phyloP scores from a whole-genome alignment of 2,113 vertebrate genomes.

The Arizona elegans region DNA sequence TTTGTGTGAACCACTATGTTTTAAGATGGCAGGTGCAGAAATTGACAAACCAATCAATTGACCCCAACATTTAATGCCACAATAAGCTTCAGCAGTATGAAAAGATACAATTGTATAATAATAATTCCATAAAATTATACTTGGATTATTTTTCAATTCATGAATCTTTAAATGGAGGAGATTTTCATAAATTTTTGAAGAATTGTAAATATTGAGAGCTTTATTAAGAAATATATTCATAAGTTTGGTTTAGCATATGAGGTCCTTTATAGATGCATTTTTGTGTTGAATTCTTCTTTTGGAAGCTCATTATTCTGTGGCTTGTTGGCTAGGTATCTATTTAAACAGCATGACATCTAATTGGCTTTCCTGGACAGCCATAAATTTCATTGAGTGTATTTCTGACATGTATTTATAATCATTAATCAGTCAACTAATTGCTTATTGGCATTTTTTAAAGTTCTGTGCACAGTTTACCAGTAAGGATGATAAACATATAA shows the following conservation, averaged over 20 bases:
- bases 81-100: background rate
- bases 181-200: background rate
- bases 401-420: constrained; percentile 56
- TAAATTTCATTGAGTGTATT: constrained; percentile 46
- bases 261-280: background rate
- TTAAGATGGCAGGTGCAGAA: background rate
- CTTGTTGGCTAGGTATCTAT: constrained; percentile 43
- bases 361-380: constrained; percentile 45
- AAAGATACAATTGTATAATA: background rate
- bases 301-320: constrained; percentile 28
- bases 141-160: background rate
- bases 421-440: constrained; percentile 60
- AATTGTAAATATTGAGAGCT: background rate
- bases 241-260: background rate
- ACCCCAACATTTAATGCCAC: background rate
- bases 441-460: constrained; percentile 54
- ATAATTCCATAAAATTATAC: background rate
- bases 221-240: background rate
- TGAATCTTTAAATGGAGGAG: background rate
- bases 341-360: constrained; percentile 50
- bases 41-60: background rate
- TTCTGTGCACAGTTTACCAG: constrained; percentile 37
- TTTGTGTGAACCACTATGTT: background rate
- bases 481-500: constrained; percentile 36
- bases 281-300: background rate